Evolutionary conservation across 2,888 invertebrate species (phyloP).

Genomic region (Athetis lepigone): DNA sequence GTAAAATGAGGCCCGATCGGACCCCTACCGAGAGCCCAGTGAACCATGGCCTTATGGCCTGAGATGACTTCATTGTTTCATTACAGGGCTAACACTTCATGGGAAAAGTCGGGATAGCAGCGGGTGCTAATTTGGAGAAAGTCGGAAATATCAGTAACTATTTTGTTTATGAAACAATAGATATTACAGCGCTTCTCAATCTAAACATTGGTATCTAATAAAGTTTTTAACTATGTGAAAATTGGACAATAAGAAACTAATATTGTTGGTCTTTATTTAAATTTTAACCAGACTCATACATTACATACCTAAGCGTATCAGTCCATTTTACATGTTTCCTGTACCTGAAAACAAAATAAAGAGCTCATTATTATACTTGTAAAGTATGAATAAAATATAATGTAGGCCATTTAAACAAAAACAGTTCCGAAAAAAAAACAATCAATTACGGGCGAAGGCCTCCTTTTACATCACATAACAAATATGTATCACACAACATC

Average conservation of each 20-base stretch:
- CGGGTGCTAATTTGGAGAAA: background rate
- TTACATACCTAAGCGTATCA: slow-evolving; percentile 52
- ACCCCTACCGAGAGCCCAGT: slow-evolving; percentile 60
- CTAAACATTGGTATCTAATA: no score
- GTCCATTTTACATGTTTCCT: slow-evolving; percentile 30
- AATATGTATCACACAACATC: slow-evolving; percentile 2
- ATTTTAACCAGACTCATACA: background rate
- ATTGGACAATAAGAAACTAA: no score
- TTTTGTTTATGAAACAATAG: slow-evolving; percentile 4
- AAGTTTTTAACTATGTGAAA: no score
- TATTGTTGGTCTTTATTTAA: background rate
- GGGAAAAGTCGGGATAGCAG: slow-evolving; percentile 26
- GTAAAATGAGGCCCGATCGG: slow-evolving; percentile 68
- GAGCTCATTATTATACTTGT: background rate
- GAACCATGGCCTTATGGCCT: slow-evolving; percentile 67
- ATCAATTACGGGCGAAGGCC: no score
- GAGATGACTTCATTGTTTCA: slow-evolving; percentile 64
- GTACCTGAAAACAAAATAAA: slow-evolving; percentile 49
- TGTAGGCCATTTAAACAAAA: slow-evolving; percentile 4
- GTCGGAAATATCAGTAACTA: background rate
- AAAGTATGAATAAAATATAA: background rate
- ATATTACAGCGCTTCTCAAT: background rate
- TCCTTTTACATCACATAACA: background rate
- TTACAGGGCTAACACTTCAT: slow-evolving; percentile 41
- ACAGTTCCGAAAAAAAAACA: background rate